A percentile compares a stretch with the other conserved stretches of the same genome.
Conservation (phyloP, 2,888 invertebrate species). For the Listrodromus nycthemerus region DNA sequence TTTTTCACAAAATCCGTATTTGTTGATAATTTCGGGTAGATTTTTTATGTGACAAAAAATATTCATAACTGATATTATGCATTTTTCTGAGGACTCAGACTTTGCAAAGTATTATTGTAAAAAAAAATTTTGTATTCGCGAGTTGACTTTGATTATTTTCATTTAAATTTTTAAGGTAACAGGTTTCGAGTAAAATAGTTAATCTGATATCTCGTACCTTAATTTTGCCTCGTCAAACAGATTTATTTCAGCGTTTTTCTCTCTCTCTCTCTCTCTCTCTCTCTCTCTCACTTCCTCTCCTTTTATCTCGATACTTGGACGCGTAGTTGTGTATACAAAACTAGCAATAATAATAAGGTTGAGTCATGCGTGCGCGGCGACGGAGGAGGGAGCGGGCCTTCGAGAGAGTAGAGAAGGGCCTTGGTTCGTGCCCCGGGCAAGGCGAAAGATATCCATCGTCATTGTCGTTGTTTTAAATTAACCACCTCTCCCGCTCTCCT, state of each 20-base stretch:
- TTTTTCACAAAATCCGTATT: too few relatives aligned
- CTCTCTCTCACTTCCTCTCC: background rate
- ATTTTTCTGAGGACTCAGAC: too few relatives aligned
- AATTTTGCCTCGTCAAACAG: background rate
- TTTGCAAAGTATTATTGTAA: too few relatives aligned
- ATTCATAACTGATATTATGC: too few relatives aligned
- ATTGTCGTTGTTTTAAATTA: slow-evolving; percentile 47
- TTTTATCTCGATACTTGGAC: slow-evolving; percentile 14
- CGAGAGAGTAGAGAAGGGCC: slow-evolving; percentile 80
- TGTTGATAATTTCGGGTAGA: background rate
- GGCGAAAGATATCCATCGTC: slow-evolving; percentile 77
- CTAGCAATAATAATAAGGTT: slow-evolving; percentile 80
- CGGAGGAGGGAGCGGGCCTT: slow-evolving; percentile 74
- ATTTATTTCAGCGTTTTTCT: background rate
- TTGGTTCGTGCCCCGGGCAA: slow-evolving; percentile 83
- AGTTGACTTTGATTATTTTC: background rate
- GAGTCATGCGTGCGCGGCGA: slow-evolving; percentile 77
- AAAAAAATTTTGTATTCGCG: too few relatives aligned
- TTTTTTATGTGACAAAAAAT: too few relatives aligned
- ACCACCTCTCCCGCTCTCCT: slow-evolving; percentile 47
- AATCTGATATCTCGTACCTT: background rate
- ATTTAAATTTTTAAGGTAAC: too few relatives aligned
- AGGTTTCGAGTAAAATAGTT: too few relatives aligned
- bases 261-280: background rate
- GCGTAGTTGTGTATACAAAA: slow-evolving; percentile 71